A percentile compares a stretch with the other conserved stretches of the same genome.
Conservation (phyloP, 2,888 invertebrate species). For the Andrena praecox region DNA sequence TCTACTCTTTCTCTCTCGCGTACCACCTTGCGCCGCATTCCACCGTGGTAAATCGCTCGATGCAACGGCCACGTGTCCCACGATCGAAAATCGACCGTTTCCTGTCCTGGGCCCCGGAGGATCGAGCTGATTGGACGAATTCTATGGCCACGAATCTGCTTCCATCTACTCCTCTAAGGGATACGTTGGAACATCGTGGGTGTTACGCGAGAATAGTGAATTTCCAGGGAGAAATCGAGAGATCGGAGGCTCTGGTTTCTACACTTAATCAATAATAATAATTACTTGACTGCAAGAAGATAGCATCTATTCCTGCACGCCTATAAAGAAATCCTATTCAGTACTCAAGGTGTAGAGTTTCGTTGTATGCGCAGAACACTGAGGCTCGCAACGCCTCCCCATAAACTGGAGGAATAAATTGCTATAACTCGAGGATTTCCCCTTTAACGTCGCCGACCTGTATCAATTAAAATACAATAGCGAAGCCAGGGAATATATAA, state of each 20-base stretch:
- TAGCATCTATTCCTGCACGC: not conserved
- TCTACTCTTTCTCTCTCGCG: constrained; percentile 64
- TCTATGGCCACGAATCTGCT: not conserved
- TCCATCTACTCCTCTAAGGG: too few relatives aligned
- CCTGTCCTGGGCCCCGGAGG: not conserved
- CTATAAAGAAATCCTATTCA: constrained; percentile 1
- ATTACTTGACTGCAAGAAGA: not conserved
- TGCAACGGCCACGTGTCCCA: constrained; percentile 54
- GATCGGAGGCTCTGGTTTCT: not conserved
- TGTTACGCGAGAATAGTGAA: too few relatives aligned
- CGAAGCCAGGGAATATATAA: constrained; percentile 45
- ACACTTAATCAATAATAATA: not conserved
- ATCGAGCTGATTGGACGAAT: not conserved
- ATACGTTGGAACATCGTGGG: too few relatives aligned
- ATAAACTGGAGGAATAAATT: constrained; percentile 19
- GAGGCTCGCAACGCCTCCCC: not conserved
- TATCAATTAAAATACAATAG: constrained; percentile 60
- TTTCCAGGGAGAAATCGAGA: not conserved
- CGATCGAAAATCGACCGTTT: constrained; percentile 52
- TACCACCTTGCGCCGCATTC: constrained; percentile 73
- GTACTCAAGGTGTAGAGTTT: not conserved
- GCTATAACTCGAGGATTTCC: not conserved
- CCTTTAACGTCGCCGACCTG: not conserved
- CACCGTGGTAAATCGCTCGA: constrained; percentile 65
- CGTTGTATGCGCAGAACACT: not conserved